A percentile compares a stretch with the other conserved stretches of the same genome.
Conservation (phyloP, 2,113 vertebrate genomes). For the Hypanus sabinus region DNA sequence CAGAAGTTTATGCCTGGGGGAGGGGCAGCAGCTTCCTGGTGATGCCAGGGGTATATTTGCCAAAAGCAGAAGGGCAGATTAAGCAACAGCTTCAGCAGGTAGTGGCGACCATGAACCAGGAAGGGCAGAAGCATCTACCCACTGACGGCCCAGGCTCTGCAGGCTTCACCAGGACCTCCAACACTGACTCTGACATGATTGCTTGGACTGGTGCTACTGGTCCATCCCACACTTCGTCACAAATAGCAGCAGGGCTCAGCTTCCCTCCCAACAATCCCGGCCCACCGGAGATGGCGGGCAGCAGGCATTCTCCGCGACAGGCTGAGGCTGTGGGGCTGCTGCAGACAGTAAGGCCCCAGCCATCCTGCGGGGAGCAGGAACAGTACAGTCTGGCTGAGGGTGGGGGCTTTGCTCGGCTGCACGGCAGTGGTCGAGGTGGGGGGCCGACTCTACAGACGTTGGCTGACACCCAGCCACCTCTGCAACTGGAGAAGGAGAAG, state of each 20-base stretch:
- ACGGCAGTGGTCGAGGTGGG: slow-evolving; percentile 43
- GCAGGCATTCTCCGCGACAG: not conserved
- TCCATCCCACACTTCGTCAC: slow-evolving; percentile 41
- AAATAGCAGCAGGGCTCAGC: slow-evolving; percentile 43
- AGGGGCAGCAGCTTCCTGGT: slow-evolving; percentile 57
- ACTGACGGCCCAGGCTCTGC: slow-evolving; percentile 46
- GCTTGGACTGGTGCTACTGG: slow-evolving; percentile 45
- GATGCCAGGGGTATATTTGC: slow-evolving; percentile 58
- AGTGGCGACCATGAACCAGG: slow-evolving; percentile 47
- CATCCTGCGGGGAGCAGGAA: slow-evolving; percentile 18
- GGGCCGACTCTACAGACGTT: slow-evolving; percentile 44
- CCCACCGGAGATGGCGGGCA: not conserved
- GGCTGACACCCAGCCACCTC: slow-evolving; percentile 42
- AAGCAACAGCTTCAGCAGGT: slow-evolving; percentile 51
- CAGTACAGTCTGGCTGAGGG: slow-evolving; percentile 39
- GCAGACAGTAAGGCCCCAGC: not conserved
- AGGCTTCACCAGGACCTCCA: slow-evolving; percentile 55
- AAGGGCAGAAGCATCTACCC: slow-evolving; percentile 52
- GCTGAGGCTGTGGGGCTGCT: not conserved
- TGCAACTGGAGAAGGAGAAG: slow-evolving; percentile 52
- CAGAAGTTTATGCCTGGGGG: slow-evolving; percentile 56
- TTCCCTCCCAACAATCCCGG: not conserved
- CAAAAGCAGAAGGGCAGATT: slow-evolving; percentile 55
- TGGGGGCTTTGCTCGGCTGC: slow-evolving; percentile 37
- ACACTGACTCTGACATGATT: slow-evolving; percentile 60